These are phyloP conservation scores for Amphipyra tragopoginis DNA, from an alignment of 2,888 invertebrate species.

Conservation along the genomic window DNA sequence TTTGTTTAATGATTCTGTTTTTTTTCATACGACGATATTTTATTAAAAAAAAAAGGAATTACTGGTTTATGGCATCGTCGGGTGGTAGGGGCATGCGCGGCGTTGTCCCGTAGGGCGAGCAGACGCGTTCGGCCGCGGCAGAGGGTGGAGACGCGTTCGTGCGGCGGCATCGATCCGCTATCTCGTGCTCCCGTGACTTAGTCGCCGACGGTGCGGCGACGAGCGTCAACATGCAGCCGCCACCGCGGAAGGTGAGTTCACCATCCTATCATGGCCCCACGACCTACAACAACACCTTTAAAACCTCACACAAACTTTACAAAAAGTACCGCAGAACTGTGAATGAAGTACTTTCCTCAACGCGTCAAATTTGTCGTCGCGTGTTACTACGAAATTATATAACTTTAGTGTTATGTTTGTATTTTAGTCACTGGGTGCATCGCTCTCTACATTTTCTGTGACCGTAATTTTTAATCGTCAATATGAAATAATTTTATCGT, in stretches of 20 bases:
- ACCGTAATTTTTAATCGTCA: neutral
- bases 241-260: slow-evolving; percentile 94
- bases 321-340: slow-evolving; percentile 46
- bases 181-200: slow-evolving; percentile 32
- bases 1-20: neutral
- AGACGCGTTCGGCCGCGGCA: slow-evolving; percentile 61
- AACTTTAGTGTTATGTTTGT: slow-evolving; percentile 56
- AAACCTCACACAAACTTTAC: slow-evolving; percentile 38
- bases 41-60: slow-evolving; percentile 18
- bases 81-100: slow-evolving; percentile 64
- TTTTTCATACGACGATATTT: neutral
- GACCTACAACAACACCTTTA: neutral
- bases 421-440: slow-evolving; percentile 35
- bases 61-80: slow-evolving; percentile 38
- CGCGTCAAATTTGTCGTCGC: slow-evolving; percentile 51
- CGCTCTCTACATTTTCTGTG: slow-evolving; percentile 10
- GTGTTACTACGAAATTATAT: slow-evolving; percentile 56
- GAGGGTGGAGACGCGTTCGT: slow-evolving; percentile 67
- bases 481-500: slow-evolving; percentile 2
- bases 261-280: slow-evolving; percentile 1
- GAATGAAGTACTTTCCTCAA: slow-evolving; percentile 39
- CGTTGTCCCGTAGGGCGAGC: slow-evolving; percentile 45
- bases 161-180: slow-evolving; percentile 69
- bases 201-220: slow-evolving; percentile 49
- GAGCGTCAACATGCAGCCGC: slow-evolving; percentile 92